These are phyloP conservation scores for Eupelmus urozonus DNA, from an alignment of 2,888 invertebrate genomes.

Conservation along the genomic window DNA sequence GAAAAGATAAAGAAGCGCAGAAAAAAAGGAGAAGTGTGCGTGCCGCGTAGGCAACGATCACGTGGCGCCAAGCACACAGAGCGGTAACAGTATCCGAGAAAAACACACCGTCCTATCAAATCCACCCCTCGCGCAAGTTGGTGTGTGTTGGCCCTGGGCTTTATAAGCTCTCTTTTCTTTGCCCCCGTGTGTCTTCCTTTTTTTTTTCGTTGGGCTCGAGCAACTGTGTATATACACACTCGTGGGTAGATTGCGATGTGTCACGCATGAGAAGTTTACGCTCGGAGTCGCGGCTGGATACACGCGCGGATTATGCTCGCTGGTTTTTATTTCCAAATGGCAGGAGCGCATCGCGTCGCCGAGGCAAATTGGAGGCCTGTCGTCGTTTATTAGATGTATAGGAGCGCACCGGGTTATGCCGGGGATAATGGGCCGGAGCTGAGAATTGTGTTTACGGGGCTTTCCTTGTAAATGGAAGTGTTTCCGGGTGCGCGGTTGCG, in stretches of 20 bases:
- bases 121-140: not conserved
- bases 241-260: slow-evolving; percentile 19
- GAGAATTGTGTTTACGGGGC: not conserved
- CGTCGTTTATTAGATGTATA: too few relatives aligned
- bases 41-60: slow-evolving; percentile 1
- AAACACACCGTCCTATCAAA: slow-evolving; percentile 26
- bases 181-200: not conserved
- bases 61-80: not conserved
- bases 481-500: not conserved
- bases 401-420: not conserved
- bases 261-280: slow-evolving; percentile 30
- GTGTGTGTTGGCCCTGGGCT: not conserved
- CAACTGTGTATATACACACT: not conserved
- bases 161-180: slow-evolving; percentile 18
- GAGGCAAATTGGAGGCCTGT: not conserved
- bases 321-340: slow-evolving; percentile 15
- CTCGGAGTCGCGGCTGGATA: not conserved
- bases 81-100: slow-evolving; percentile 42
- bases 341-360: too few relatives aligned
- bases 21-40: slow-evolving; percentile 10
- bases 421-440: not conserved
- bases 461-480: too few relatives aligned
- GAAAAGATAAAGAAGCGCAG: slow-evolving; percentile 17
- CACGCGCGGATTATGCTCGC: not conserved
- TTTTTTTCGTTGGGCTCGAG: not conserved